A percentile compares a stretch with the other conserved stretches of the same genome.
These are phyloP conservation scores for Psettodes erumei DNA, from an alignment of 2,113 vertebrate genomes.

Conservation along the genomic window DNA sequence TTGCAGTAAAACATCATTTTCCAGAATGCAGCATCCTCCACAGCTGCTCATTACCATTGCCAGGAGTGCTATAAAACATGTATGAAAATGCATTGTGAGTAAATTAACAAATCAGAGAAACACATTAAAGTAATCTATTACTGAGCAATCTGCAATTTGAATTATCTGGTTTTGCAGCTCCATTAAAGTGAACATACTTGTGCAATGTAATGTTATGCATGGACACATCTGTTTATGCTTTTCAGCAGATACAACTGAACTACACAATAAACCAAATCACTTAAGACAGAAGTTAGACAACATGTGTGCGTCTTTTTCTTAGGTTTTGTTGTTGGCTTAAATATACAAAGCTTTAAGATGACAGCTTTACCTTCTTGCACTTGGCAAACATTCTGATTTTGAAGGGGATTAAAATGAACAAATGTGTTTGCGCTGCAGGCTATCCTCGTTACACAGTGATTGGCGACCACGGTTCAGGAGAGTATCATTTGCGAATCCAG, in stretches of 20 bases:
- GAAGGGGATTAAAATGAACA: constrained; percentile 25
- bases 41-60: constrained; percentile 57
- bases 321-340: not conserved
- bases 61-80: constrained; percentile 47
- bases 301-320: not conserved
- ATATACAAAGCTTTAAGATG: not conserved
- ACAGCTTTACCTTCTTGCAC: not conserved
- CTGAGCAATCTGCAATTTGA: constrained; percentile 3
- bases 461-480: constrained; percentile 93
- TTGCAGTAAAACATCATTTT: constrained; percentile 61
- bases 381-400: constrained; percentile 19
- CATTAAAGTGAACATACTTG: not conserved
- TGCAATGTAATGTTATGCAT: not conserved
- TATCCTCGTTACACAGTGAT: constrained; percentile 97
- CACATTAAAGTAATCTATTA: constrained; percentile 19
- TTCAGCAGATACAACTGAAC: not conserved
- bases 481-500: constrained; percentile 95
- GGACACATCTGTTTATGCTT: not conserved
- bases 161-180: not conserved
- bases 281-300: not conserved
- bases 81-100: constrained; percentile 26
- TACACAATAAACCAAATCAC: not conserved
- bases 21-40: constrained; percentile 36
- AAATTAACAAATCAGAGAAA: constrained; percentile 34
- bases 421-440: constrained; percentile 81